These are phyloP conservation scores for Poecilus cupreus DNA, from an alignment of 2,888 invertebrate genomes.

Conservation along the genomic window DNA sequence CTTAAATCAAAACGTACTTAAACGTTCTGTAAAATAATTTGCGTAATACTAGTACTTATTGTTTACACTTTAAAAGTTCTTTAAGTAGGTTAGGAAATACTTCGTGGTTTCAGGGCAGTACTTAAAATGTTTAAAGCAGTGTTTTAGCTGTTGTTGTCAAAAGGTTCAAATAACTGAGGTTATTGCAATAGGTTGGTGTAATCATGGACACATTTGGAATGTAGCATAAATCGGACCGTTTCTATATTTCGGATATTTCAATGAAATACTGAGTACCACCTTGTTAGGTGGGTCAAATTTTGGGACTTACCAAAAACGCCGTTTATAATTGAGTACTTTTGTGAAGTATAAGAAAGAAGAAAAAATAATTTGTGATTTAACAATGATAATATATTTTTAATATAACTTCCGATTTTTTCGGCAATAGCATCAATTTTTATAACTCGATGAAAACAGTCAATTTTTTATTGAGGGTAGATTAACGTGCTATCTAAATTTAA, in stretches of 20 bases:
- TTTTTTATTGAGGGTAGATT: constrained; percentile 29
- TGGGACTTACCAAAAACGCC: background rate
- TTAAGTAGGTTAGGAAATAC: too few relatives aligned
- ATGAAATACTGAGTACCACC: background rate
- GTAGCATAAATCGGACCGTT: background rate
- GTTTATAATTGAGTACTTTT: background rate
- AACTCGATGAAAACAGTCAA: constrained; percentile 29
- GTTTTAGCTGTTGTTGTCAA: too few relatives aligned
- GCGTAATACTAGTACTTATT: background rate
- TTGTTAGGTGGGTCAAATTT: background rate
- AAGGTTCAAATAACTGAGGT: background rate
- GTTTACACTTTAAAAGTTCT: too few relatives aligned
- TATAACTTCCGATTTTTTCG: constrained; percentile 19
- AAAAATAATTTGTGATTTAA: constrained; percentile 25
- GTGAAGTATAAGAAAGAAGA: background rate
- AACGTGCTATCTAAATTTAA: constrained; percentile 41
- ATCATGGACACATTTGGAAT: background rate
- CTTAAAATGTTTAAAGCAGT: background rate
- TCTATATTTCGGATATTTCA: background rate
- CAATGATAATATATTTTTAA: constrained; percentile 20
- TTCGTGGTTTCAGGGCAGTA: background rate
- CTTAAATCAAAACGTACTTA: too few relatives aligned
- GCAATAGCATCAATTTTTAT: constrained; percentile 45
- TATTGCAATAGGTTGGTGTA: background rate
- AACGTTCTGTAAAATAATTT: too few relatives aligned